Evolutionary conservation across 2,888 invertebrate species (phyloP).

Genomic region (Andricus curvator): DNA sequence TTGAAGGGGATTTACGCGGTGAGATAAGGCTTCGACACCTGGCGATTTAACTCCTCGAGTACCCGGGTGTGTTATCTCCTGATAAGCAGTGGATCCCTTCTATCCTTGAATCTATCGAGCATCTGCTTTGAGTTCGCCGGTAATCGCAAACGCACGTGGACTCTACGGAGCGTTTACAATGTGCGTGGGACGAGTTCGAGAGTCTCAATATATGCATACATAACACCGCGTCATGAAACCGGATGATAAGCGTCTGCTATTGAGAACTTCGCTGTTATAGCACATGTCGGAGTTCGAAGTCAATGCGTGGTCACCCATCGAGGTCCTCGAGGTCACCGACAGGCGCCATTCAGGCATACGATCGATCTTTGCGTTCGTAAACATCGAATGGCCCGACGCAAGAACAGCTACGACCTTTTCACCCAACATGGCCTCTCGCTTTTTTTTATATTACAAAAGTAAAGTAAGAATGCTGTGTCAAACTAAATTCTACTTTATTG

Average conservation of each 20-base stretch:
- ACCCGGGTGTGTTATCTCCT: slow-evolving; percentile 4
- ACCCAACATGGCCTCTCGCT: not conserved
- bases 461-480: not conserved
- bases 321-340: slow-evolving; percentile 65
- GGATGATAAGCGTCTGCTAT: slow-evolving; percentile 30
- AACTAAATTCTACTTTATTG: not conserved
- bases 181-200: slow-evolving; percentile 15
- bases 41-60: not conserved
- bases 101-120: slow-evolving; percentile 17
- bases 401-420: slow-evolving; percentile 30
- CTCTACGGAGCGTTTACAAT: slow-evolving; percentile 4
- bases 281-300: slow-evolving; percentile 43
- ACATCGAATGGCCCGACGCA: slow-evolving; percentile 43
- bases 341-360: slow-evolving; percentile 64
- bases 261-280: slow-evolving; percentile 11
- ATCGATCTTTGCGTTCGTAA: slow-evolving; percentile 60
- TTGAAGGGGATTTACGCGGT: not conserved
- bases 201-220: slow-evolving; percentile 11
- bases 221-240: slow-evolving; percentile 11
- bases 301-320: slow-evolving; percentile 46
- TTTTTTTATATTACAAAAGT: slow-evolving; percentile 13
- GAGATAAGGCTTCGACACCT: slow-evolving; percentile 18
- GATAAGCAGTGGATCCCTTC: slow-evolving; percentile 12
- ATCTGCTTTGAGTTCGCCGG: slow-evolving; percentile 24
- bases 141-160: slow-evolving; percentile 38